A percentile compares a stretch with the other conserved stretches of the same genome.
phyloP scores from a whole-genome alignment of 1,140 invertebrate species.

The Tetramorium parvispinum region DNA sequence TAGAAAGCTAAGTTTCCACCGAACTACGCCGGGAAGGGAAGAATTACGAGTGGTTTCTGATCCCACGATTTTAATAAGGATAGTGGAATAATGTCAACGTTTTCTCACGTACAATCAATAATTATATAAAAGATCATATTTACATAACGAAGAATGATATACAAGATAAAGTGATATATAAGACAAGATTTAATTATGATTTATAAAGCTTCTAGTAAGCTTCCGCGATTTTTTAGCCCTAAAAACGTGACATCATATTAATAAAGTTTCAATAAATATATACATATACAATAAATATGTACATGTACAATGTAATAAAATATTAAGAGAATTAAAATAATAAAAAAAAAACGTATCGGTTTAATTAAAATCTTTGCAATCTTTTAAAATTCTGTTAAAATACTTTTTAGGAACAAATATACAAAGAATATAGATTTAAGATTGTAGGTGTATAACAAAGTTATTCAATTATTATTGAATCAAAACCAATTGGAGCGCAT shows the following conservation, averaged over 20 bases:
- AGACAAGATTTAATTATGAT: neutral
- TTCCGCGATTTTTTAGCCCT: neutral
- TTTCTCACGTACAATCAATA: neutral
- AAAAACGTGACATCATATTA: neutral
- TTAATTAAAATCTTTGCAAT: neutral
- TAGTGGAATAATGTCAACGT: neutral
- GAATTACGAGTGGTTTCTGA: conserved; percentile 7
- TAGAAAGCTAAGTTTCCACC: neutral
- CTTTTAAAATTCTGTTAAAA: neutral
- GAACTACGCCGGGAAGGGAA: neutral
- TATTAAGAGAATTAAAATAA: neutral
- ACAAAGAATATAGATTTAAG: neutral
- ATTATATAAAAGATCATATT: neutral
- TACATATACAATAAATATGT: neutral
- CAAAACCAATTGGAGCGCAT: neutral
- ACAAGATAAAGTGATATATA: neutral
- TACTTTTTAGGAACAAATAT: neutral
- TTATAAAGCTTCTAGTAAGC: neutral
- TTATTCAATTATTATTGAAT: neutral
- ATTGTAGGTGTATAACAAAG: neutral
- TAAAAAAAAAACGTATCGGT: neutral
- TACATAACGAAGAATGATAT: too few relatives aligned
- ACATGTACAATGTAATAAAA: neutral
- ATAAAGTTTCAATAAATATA: neutral
- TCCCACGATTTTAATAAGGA: neutral